A percentile compares a stretch with the other conserved stretches of the same genome.
Conservation (phyloP, 2,888 invertebrate species). For the Leucoptera coffeella region DNA sequence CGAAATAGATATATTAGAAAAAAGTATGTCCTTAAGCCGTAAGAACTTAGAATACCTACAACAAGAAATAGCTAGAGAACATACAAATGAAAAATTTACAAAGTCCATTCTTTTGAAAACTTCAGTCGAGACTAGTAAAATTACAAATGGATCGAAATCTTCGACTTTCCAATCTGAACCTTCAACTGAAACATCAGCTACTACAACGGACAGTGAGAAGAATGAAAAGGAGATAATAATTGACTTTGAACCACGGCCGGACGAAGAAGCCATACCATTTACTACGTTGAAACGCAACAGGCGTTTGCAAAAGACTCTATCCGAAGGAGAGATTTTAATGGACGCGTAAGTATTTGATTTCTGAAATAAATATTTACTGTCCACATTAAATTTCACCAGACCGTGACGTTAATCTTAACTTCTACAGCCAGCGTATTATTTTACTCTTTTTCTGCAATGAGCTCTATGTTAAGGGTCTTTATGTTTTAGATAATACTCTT, state of each 20-base stretch:
- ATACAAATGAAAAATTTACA: conserved; percentile 27
- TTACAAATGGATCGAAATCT: conserved; percentile 39
- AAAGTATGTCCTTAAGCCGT: conserved; percentile 46
- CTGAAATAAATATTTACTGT: no score
- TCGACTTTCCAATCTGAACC: conserved; percentile 49
- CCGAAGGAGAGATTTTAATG: conserved; percentile 72
- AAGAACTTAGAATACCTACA: conserved; percentile 44
- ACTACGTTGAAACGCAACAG: conserved; percentile 45
- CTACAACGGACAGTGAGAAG: conserved; percentile 51
- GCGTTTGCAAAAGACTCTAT: conserved; percentile 65
- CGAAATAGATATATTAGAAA: conserved; percentile 44
- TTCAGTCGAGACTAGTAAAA: conserved; percentile 38
- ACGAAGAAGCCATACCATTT: conserved; percentile 59
- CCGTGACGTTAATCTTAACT: no score
- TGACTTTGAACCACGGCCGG: conserved; percentile 74
- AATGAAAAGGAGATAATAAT: conserved; percentile 79
- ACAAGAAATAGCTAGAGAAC: conserved; percentile 46
- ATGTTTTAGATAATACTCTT: no score
- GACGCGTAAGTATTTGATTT: conserved; percentile 53
- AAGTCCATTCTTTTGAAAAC: conserved; percentile 39
- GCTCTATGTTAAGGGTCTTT: no score
- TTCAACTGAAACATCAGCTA: conserved; percentile 44
- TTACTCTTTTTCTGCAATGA: no score
- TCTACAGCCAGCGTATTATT: no score
- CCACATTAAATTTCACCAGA: no score